phyloP scores from a whole-genome alignment of 1,140 invertebrate genomes.

The Lasioglossum albipes region DNA sequence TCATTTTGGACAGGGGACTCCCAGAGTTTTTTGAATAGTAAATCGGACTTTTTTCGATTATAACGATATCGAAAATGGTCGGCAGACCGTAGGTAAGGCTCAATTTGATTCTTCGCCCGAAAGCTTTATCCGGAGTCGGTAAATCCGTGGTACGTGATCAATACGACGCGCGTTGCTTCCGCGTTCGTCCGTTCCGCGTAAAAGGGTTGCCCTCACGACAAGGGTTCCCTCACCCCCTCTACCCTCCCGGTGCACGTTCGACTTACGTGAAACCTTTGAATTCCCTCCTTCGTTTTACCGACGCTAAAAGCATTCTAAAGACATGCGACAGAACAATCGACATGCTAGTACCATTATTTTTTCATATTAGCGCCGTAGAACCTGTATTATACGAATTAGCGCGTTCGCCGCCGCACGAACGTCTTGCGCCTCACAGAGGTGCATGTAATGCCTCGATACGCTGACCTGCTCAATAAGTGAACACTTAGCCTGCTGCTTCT shows the following conservation, averaged over 20 bases:
- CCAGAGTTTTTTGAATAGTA: background rate
- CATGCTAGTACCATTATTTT: too few relatives aligned
- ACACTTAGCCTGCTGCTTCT: too few relatives aligned
- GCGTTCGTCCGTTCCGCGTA: constrained; percentile 37
- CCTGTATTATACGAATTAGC: too few relatives aligned
- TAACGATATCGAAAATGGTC: background rate
- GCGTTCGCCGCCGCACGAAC: too few relatives aligned
- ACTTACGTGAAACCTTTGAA: constrained; percentile 6
- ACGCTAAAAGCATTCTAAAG: background rate
- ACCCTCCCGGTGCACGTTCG: background rate
- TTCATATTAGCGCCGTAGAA: too few relatives aligned
- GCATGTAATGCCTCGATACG: too few relatives aligned
- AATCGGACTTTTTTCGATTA: background rate
- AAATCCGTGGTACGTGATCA: constrained; percentile 56
- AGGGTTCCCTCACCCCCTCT: background rate
- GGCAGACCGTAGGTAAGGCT: background rate
- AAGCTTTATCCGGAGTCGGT: constrained; percentile 48
- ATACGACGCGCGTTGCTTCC: constrained; percentile 46
- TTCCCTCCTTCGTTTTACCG: background rate
- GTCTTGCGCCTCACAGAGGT: too few relatives aligned
- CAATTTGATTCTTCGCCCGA: constrained; percentile 26
- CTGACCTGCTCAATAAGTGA: too few relatives aligned
- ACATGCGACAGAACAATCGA: background rate
- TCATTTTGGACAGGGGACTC: background rate
- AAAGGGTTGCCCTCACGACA: constrained; percentile 26